A percentile compares a stretch with the other conserved stretches of the same genome.
Conservation (phyloP, 2,113 vertebrate species). For the Embiotoca jacksoni region DNA sequence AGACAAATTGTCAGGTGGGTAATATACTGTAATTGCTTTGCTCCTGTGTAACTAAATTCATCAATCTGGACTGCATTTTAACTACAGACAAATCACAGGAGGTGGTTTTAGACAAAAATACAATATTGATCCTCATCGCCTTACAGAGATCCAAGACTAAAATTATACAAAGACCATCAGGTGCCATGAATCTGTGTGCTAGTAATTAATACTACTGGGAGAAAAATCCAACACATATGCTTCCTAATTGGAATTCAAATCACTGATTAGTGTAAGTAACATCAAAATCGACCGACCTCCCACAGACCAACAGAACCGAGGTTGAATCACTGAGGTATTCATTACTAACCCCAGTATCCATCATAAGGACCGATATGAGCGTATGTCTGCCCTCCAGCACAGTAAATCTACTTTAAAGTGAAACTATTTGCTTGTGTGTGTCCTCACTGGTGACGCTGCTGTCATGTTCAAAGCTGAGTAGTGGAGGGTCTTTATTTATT, state of each 20-base stretch:
- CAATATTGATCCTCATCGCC: not conserved
- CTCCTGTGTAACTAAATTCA: not conserved
- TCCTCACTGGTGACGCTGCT: slow-evolving; percentile 36
- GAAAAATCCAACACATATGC: no score
- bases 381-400: slow-evolving; percentile 7
- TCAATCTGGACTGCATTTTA: not conserved
- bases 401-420: slow-evolving; percentile 52
- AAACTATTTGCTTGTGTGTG: slow-evolving; percentile 42
- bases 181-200: not conserved
- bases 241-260: not conserved
- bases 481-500: slow-evolving; percentile 49
- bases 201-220: not conserved
- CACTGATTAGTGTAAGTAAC: not conserved
- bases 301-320: slow-evolving; percentile 1
- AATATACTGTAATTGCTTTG: not conserved
- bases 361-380: slow-evolving; percentile 21
- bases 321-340: not conserved
- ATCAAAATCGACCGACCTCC: not conserved
- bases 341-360: slow-evolving; percentile 7
- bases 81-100: not conserved
- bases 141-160: not conserved
- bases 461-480: slow-evolving; percentile 37
- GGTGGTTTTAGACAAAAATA: not conserved
- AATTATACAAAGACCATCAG: slow-evolving; percentile 3
- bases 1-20: not conserved